Evolutionary conservation across 2,797 vertebrate genomes (phyloP).

Genomic region (Bradypodion ventrale): DNA sequence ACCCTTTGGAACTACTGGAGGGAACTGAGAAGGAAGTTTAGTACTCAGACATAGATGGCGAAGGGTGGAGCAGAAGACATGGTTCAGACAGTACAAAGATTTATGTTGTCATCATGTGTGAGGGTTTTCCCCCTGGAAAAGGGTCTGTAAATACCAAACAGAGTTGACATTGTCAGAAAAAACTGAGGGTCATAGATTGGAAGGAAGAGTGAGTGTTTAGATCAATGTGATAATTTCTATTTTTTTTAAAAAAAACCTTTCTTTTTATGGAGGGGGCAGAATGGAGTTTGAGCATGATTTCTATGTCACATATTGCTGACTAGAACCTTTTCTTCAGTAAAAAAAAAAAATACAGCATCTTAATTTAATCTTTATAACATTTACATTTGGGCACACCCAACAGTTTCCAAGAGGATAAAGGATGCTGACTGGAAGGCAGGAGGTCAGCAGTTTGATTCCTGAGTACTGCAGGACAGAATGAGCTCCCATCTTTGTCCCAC

Average conservation of each 20-base stretch:
- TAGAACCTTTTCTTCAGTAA: not conserved
- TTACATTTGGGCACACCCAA: not conserved
- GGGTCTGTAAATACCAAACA: not conserved
- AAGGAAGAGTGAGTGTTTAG: not conserved
- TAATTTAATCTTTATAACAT: not conserved
- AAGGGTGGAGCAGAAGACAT: not conserved
- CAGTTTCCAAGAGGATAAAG: too few species aligned
- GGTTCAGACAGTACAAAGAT: not conserved
- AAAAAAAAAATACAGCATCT: not conserved
- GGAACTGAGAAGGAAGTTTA: not conserved
- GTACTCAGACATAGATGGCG: not conserved
- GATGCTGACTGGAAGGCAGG: too few species aligned
- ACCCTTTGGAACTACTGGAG: constrained; percentile 2
- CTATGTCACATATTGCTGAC: not conserved
- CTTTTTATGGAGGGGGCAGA: not conserved
- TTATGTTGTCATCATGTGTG: not conserved
- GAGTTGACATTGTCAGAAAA: not conserved
- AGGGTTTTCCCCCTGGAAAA: not conserved
- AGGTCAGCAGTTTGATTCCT: too few species aligned
- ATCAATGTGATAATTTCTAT: not conserved
- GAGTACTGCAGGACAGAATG: too few species aligned
- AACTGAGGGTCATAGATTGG: not conserved
- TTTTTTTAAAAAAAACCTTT: not conserved
- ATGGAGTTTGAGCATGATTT: not conserved
- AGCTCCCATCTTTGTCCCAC: too few species aligned